Percentiles rank a stretch among this genome's conserved stretches.
phyloP scores from a whole-genome alignment of 2,113 vertebrate genomes.

The Aptenodytes forsteri region DNA sequence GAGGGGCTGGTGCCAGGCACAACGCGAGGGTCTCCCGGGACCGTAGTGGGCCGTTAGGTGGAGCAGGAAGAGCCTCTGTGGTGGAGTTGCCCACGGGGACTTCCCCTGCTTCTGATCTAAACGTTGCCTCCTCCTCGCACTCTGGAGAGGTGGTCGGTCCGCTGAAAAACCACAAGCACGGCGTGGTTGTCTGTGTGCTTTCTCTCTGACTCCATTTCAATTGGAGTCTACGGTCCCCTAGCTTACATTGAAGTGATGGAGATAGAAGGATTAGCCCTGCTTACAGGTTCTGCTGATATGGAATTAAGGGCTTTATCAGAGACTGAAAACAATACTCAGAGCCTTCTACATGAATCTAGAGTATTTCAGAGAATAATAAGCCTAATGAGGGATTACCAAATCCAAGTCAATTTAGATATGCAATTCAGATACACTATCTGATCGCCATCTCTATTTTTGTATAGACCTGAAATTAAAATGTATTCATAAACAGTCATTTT shows the following conservation, averaged over 20 bases:
- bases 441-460: not conserved
- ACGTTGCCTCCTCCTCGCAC: accelerated
- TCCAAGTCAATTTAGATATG: not conserved
- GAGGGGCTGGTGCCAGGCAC: not conserved
- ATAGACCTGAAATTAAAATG: not conserved
- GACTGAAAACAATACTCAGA: not conserved
- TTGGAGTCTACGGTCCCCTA: not conserved
- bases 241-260: not conserved
- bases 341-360: not conserved
- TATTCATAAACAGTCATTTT: not conserved
- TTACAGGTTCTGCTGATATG: not conserved
- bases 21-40: accelerated
- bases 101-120: not conserved
- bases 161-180: accelerated
- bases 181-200: not conserved
- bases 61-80: not conserved
- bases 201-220: accelerated
- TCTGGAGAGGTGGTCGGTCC: not conserved
- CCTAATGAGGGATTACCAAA: not conserved
- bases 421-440: not conserved
- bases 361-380: not conserved
- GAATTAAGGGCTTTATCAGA: constrained; percentile 20
- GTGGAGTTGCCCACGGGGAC: accelerated
- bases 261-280: not conserved
- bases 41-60: accelerated